Percentiles rank a stretch among this genome's conserved stretches.
Conservation (phyloP, 2,113 vertebrate genomes). For the Dromiciops gliroides region DNA sequence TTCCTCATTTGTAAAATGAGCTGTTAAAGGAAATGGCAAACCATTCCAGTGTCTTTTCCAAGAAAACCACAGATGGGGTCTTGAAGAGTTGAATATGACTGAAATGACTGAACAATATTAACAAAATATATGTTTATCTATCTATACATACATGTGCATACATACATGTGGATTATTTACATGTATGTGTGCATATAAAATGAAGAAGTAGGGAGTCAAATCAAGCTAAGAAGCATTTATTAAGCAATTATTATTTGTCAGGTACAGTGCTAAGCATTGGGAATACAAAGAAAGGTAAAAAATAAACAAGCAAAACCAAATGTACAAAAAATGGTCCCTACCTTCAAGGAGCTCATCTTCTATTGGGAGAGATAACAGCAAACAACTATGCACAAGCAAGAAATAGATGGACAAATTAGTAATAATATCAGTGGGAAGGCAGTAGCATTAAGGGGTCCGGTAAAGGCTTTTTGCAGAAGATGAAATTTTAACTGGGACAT, state of each 20-base stretch:
- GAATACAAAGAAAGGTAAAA: background rate
- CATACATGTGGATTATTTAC: too few relatives aligned
- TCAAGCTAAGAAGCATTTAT: background rate
- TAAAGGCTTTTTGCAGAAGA: background rate
- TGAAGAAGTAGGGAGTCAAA: too few relatives aligned
- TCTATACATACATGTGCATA: too few relatives aligned
- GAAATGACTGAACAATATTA: too few relatives aligned
- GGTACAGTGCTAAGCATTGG: background rate
- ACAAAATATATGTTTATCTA: too few relatives aligned
- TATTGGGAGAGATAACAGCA: background rate
- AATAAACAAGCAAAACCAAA: background rate
- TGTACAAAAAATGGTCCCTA: background rate
- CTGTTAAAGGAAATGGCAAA: too few relatives aligned
- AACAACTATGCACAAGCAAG: background rate
- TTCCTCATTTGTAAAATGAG: too few relatives aligned
- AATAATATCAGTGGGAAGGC: background rate
- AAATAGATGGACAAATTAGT: background rate
- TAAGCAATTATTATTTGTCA: background rate
- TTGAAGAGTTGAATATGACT: too few relatives aligned
- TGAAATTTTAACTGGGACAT: background rate
- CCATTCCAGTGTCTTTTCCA: too few relatives aligned
- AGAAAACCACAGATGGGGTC: too few relatives aligned
- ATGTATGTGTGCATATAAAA: too few relatives aligned
- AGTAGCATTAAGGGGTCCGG: background rate
- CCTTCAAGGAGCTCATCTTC: background rate